These are phyloP conservation scores for Monomorium pharaonis DNA, from an alignment of 1,140 invertebrate species.

Conservation along the genomic window DNA sequence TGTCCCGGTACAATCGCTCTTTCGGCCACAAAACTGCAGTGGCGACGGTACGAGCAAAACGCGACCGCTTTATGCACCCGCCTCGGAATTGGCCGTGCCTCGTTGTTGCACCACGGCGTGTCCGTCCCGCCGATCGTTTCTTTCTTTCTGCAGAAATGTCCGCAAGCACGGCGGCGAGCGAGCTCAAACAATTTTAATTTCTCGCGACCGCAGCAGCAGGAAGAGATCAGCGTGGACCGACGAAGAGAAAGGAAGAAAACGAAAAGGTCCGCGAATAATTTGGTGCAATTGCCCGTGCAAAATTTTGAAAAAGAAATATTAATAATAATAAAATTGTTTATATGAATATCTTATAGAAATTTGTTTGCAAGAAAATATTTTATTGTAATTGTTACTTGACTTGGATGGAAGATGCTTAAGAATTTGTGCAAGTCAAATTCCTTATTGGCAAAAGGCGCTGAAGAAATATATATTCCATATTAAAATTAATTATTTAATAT, in stretches of 20 bases:
- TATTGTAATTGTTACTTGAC: neutral
- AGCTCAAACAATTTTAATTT: constrained; percentile 79
- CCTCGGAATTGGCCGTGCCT: neutral
- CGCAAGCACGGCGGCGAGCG: constrained; percentile 50
- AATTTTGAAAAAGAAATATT: constrained; percentile 2
- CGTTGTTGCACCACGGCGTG: neutral
- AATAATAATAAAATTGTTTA: neutral
- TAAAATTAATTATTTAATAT: neutral
- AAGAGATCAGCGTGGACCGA: constrained; percentile 27
- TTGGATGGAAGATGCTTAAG: too few relatives aligned
- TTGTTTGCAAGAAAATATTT: neutral
- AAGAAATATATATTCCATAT: too few relatives aligned
- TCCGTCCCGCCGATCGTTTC: constrained; percentile 30
- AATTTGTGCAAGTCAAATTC: too few relatives aligned
- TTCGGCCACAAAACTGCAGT: constrained; percentile 22
- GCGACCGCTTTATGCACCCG: constrained; percentile 26
- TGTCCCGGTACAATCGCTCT: constrained; percentile 4
- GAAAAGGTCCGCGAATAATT: constrained; percentile 72
- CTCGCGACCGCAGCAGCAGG: constrained; percentile 66
- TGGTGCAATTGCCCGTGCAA: constrained; percentile 68
- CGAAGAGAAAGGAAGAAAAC: neutral
- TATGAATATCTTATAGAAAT: neutral
- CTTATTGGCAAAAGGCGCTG: too few relatives aligned
- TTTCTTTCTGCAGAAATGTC: constrained; percentile 63
- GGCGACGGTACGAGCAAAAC: constrained; percentile 24